A percentile compares a stretch with the other conserved stretches of the same genome.
These are phyloP conservation scores for Phenganax subtilis DNA, from an alignment of 92 coral and sea anemone genomes.

Conservation along the genomic window DNA sequence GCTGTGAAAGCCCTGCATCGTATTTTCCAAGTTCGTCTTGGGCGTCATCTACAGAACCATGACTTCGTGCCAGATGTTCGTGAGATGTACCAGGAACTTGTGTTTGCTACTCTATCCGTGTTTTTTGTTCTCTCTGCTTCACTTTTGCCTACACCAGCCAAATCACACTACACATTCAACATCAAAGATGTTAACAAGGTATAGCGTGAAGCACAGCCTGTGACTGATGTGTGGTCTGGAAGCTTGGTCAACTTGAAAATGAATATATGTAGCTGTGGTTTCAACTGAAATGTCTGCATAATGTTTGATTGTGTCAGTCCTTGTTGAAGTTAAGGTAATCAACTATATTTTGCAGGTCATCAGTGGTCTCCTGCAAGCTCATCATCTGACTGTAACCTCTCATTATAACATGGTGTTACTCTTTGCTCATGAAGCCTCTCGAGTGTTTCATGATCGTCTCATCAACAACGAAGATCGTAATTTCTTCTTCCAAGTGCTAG, in stretches of 20 bases:
- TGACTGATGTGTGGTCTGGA: too few species aligned
- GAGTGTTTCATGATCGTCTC: slow-evolving; percentile 94
- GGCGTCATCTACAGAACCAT: slow-evolving; percentile 76
- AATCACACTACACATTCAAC: slow-evolving; percentile 88
- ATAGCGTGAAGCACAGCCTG: background rate
- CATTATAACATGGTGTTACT: slow-evolving; percentile 78
- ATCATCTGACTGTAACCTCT: slow-evolving; percentile 63
- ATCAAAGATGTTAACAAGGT: slow-evolving; percentile 87
- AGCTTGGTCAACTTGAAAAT: too few species aligned
- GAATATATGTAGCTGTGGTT: too few species aligned
- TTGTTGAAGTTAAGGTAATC: background rate
- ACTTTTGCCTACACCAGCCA: slow-evolving; percentile 91
- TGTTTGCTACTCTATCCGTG: slow-evolving; percentile 60
- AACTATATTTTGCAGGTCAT: slow-evolving; percentile 57
- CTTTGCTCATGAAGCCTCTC: slow-evolving; percentile 81
- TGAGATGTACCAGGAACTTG: slow-evolving; percentile 63
- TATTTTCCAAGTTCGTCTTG: slow-evolving; percentile 86
- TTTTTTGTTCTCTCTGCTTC: slow-evolving; percentile 64
- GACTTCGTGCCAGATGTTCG: slow-evolving; percentile 86
- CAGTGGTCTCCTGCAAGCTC: slow-evolving; percentile 84
- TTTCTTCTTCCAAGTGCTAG: slow-evolving; percentile 64
- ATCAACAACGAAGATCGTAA: slow-evolving; percentile 73
- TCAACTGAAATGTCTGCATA: background rate
- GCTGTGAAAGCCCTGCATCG: slow-evolving; percentile 77
- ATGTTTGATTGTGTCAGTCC: background rate